Conservation (phyloP, 2,888 invertebrate species). For the Alitta virens region DNA sequence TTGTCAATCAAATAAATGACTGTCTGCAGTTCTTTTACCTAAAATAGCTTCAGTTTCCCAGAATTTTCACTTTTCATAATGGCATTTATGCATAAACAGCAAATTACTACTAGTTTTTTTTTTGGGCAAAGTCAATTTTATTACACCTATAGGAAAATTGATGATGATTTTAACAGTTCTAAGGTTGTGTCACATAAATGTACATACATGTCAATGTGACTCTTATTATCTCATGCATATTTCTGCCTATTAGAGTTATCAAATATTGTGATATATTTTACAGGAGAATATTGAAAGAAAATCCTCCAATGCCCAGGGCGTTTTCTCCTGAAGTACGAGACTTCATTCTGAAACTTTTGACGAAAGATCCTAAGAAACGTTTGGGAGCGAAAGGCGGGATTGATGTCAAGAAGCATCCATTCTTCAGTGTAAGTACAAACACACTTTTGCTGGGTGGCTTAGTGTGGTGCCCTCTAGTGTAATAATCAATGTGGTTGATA, state of each 20-base stretch:
- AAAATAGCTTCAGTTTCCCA: too few relatives aligned
- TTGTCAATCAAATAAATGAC: too few relatives aligned
- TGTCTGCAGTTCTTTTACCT: too few relatives aligned
- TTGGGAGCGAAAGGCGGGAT: slow-evolving; percentile 80
- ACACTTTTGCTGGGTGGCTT: not conserved
- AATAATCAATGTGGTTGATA: too few relatives aligned
- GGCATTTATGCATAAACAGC: too few relatives aligned
- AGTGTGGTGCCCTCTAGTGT: too few relatives aligned
- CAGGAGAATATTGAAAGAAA: slow-evolving; percentile 80
- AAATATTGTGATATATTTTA: slow-evolving; percentile 19
- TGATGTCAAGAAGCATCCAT: slow-evolving; percentile 85
- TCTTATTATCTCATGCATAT: not conserved
- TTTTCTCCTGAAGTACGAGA: slow-evolving; percentile 73
- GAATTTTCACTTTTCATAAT: too few relatives aligned
- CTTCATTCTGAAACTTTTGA: slow-evolving; percentile 78
- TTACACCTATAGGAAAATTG: too few relatives aligned
- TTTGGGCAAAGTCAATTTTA: too few relatives aligned
- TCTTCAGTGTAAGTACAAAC: slow-evolving; percentile 69
- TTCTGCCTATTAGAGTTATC: not conserved
- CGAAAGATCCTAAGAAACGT: slow-evolving; percentile 84
- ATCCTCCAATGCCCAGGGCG: slow-evolving; percentile 83
- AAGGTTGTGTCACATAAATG: not conserved
- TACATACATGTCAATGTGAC: not conserved
- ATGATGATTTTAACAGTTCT: not conserved
- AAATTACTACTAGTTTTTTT: too few relatives aligned